Conservation (phyloP, 2,797 vertebrate genomes). For the Dallia pectoralis region DNA sequence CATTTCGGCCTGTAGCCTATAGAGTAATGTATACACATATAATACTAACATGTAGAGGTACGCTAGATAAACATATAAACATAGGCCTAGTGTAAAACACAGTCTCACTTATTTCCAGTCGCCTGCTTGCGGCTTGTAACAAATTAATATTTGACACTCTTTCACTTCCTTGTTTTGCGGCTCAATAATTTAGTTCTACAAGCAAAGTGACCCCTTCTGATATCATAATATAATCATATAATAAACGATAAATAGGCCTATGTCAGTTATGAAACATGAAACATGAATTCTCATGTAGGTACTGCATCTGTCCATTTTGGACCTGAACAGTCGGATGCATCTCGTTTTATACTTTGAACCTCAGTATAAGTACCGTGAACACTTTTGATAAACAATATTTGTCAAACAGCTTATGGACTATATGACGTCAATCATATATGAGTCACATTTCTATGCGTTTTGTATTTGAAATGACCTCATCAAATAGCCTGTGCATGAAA, state of each 20-base stretch:
- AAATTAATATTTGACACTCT: not conserved
- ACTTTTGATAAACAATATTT: not conserved
- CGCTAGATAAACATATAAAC: no score
- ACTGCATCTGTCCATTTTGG: not conserved
- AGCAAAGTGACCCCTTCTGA: not conserved
- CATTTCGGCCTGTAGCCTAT: no score
- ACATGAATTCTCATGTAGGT: not conserved
- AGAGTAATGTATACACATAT: no score
- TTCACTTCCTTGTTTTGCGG: not conserved
- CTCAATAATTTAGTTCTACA: not conserved
- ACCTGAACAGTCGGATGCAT: not conserved
- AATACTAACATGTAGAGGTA: no score
- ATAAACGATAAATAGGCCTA: not conserved
- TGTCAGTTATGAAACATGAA: not conserved
- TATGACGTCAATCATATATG: not conserved
- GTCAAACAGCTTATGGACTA: not conserved
- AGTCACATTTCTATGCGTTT: not conserved
- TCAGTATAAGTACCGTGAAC: not conserved
- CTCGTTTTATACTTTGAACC: not conserved
- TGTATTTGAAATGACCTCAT: not conserved
- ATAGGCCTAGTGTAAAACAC: no score
- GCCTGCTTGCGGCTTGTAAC: not conserved
- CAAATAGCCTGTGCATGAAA: not conserved
- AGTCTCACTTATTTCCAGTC: not conserved
- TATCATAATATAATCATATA: not conserved